Conservation (phyloP, 2,113 vertebrate genomes). For the Podarcis cretensis region DNA sequence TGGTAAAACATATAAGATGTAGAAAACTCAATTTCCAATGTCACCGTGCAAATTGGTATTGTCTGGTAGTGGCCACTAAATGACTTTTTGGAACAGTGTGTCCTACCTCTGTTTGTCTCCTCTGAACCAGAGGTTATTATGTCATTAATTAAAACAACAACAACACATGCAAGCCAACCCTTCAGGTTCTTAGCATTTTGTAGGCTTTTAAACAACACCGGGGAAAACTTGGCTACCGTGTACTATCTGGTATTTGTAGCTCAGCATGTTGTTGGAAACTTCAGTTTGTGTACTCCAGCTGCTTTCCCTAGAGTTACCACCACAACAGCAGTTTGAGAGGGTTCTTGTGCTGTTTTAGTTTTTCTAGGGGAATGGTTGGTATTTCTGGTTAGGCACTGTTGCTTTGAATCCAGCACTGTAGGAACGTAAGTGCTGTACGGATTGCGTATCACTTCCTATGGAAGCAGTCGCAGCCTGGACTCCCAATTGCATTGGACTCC, state of each 20-base stretch:
- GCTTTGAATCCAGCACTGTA: not conserved
- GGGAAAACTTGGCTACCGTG: not conserved
- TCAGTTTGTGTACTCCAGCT: not conserved
- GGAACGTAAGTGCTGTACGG: not conserved
- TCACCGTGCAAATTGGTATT: not conserved
- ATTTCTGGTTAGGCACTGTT: not conserved
- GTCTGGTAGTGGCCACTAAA: too few species aligned
- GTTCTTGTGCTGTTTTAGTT: not conserved
- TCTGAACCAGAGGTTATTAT: not conserved
- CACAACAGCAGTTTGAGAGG: not conserved
- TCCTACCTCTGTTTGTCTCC: not conserved
- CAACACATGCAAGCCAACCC: not conserved
- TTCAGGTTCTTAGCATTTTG: not conserved
- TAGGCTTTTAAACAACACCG: rapidly evolving
- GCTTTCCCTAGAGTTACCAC: not conserved
- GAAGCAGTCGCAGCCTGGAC: not conserved
- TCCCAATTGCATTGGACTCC: not conserved
- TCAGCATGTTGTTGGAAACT: not conserved
- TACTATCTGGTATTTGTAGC: not conserved
- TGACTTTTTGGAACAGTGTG: not conserved
- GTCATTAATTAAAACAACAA: not conserved
- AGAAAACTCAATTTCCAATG: not conserved
- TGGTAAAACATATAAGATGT: not conserved
- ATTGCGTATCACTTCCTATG: not conserved
- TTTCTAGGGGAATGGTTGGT: not conserved